Evolutionary conservation across 2,113 vertebrate genomes (phyloP), one percentile per base, ranked within the genome.

Genomic region (Glaucomys volans): DNA sequence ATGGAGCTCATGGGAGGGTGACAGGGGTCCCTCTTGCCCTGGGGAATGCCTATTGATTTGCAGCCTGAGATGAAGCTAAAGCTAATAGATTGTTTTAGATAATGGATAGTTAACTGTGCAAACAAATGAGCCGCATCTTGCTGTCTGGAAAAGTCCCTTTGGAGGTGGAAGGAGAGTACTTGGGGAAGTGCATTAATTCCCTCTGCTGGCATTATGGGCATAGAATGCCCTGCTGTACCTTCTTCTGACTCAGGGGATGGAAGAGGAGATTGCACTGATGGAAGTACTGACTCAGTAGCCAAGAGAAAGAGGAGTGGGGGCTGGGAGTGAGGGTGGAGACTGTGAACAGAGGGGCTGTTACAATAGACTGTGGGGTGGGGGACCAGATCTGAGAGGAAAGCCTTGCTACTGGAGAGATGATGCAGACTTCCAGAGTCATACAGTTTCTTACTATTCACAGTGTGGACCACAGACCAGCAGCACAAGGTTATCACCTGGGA

Each of bases 51-150:
- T 93, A 7, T 83, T 90, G 75, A 87, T 91, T 75, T 89, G 32
- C 32, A 95, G 93, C 79, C 35, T 90, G 40, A 35, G 57, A 77
- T 50, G 47, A 91, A 79, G 77, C 26, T 64, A 71, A 92, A 71
- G 52, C 80, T 82, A 87, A 82, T 87, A 42, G 82, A 83, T 77
- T 88, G 89, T 75, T 94, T 96, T 97, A 96, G 96, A 95, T 97
- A 95, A 95, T 86, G 89, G 89, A 64, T 95, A 76, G 83, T 95
- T 94, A 94, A 84, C 95, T 95, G 44, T 66, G 72, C 17, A 87
- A 91, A 93, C 94, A 89, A 97, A 94, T 88, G 93, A 97, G 89
- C 74, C 30, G 80, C 62, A 92, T 84, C 91, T 50, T 93, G 47
- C 50, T 1, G 22, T 22, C 75, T 95, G 64, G 20, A 40, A n/a